These are phyloP conservation scores for Eurytoma californica DNA, from an alignment of 2,888 invertebrate genomes.

Conservation along the genomic window DNA sequence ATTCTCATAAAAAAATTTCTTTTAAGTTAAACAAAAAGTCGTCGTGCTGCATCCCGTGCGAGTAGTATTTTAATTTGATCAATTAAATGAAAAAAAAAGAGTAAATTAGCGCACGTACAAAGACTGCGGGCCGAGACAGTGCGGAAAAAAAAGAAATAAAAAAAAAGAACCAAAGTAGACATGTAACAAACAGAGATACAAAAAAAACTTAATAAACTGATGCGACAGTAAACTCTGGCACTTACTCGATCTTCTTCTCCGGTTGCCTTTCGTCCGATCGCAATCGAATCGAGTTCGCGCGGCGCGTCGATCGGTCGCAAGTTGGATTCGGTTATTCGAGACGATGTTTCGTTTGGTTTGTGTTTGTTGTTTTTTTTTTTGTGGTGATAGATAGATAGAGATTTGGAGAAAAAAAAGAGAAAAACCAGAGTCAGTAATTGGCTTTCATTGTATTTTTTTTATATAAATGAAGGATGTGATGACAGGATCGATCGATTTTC, in stretches of 20 bases:
- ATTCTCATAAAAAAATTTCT: background rate
- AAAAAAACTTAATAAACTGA: constrained; percentile 24
- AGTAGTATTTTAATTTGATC: constrained; percentile 26
- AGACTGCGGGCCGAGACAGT: constrained; percentile 38
- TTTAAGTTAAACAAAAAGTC: constrained; percentile 6
- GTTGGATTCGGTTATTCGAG: constrained; percentile 61
- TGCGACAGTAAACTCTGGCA: constrained; percentile 62
- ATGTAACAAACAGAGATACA: constrained; percentile 58
- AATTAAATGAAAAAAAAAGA: background rate
- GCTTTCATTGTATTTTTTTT: constrained; percentile 68
- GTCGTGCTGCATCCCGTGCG: constrained; percentile 53
- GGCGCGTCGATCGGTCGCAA: constrained; percentile 66
- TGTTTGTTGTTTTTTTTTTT: constrained; percentile 66
- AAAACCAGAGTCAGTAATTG: constrained; percentile 73
- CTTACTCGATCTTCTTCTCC: constrained; percentile 83
- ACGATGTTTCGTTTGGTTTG: constrained; percentile 62
- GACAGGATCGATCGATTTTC: too few relatives aligned
- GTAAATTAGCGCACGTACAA: constrained; percentile 33
- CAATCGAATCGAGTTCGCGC: constrained; percentile 65
- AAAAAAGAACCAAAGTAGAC: constrained; percentile 37
- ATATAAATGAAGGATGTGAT: too few relatives aligned
- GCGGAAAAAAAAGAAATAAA: constrained; percentile 47
- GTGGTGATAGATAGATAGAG: constrained; percentile 63
- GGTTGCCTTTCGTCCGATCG: constrained; percentile 78
- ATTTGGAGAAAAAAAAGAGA: constrained; percentile 66